Evolutionary conservation across 2,797 vertebrate species (phyloP), one percentile per base, ranked within the genome.

Genomic region (Lepus townsendii): DNA sequence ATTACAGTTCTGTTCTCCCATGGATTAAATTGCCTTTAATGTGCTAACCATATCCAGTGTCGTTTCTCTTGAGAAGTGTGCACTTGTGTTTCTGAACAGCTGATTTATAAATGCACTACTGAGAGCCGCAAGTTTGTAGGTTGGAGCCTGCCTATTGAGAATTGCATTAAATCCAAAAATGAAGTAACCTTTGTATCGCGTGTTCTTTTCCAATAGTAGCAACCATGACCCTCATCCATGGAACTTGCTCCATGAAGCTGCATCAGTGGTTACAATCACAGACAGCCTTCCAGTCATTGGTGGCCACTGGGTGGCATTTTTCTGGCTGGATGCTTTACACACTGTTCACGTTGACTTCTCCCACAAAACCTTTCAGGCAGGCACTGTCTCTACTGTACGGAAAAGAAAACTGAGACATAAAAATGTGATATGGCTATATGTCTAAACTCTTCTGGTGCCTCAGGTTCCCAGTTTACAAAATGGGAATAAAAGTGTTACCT

Each of bases 81-180:
- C 42, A 72, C 95, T 91, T 93, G 84, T 93, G 54, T 92, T 96
- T 95, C 54, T 69, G 42, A 93, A 92, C 71, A 93, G 89, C 91
- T 93, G 86, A 95, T 95, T 96, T 95, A 82, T 78, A 96, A 96
- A 72, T 91, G 94, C 95, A 91, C 89, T 76, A 60, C 73, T 88
- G 88, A 92, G 79, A 94, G 95, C 88, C 79, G 3, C 5, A 9
- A 86, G 86, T 93, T 93, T 50, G 1, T 93, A 94, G 76, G 89
- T 95, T 92, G 57, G 68, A 92, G 52, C 60, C 42, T 69, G 32
- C 79, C 93, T 91, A 38, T 91, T 90, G 86, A 83, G 95, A 94
- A 87, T 47, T 87, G n/a, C 72, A 93, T 83, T 96, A 75, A 89
- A 75, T 68, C 72, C 68, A 32, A 63, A 95, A 88, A 89, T 94